Evolutionary conservation across 2,797 vertebrate species (phyloP).

Genomic region (Eremophila alpestris): DNA sequence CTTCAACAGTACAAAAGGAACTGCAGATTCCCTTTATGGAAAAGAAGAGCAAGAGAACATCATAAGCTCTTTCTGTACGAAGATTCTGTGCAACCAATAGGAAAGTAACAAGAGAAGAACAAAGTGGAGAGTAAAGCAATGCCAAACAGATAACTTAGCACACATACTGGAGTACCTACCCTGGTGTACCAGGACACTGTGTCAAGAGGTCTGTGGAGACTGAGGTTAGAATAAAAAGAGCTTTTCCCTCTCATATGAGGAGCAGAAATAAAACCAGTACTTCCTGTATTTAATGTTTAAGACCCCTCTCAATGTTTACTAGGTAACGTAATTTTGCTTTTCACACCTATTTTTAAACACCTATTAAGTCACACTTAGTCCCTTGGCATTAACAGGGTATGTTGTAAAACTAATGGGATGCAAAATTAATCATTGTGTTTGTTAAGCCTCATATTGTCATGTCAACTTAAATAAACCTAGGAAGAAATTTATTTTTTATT

Average conservation of each 20-base stretch:
- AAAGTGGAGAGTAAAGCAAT: not conserved
- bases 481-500: not conserved
- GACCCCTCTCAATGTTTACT: not conserved
- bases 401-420: not conserved
- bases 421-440: not conserved
- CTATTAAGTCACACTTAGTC: not conserved
- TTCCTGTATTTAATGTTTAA: not conserved
- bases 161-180: not conserved
- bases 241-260: not conserved
- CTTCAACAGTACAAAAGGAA: not conserved
- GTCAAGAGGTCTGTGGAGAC: not conserved
- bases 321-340: conserved; percentile 1
- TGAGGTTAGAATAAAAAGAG: not conserved
- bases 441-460: not conserved
- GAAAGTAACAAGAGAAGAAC: not conserved
- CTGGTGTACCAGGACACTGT: not conserved
- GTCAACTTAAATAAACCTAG: not conserved
- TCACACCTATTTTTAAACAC: not conserved
- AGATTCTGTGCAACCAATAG: not conserved
- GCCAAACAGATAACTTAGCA: not conserved
- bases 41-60: not conserved
- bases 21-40: not conserved
- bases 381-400: not conserved
- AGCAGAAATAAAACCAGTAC: not conserved
- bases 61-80: not conserved